phyloP scores from a whole-genome alignment of 1,140 invertebrate species.

The Brachionus calyciflorus region DNA sequence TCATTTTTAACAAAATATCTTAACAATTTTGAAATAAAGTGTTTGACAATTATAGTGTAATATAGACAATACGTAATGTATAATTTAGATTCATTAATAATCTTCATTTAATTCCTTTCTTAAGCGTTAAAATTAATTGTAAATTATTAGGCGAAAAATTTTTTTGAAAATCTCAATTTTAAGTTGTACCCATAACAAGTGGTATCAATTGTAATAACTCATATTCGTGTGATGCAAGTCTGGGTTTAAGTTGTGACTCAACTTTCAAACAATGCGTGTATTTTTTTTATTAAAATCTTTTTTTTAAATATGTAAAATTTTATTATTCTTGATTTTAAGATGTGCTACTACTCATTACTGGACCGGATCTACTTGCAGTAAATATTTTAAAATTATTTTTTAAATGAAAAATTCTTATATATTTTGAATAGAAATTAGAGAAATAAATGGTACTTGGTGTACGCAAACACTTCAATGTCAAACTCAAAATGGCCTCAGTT shows the following conservation, averaged over 20 bases:
- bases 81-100: no score
- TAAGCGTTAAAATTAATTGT: no score
- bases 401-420: neutral
- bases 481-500: constrained; percentile 16
- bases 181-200: neutral
- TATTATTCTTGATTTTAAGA: no score
- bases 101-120: no score
- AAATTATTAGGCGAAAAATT: no score
- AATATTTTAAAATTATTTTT: neutral
- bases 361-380: constrained; percentile 4
- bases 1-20: no score
- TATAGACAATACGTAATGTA: no score
- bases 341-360: constrained; percentile 15
- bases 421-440: neutral
- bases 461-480: constrained; percentile 26
- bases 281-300: no score
- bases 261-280: constrained; percentile 27
- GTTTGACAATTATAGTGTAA: no score
- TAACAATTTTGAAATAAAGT: no score
- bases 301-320: no score
- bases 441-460: constrained; percentile 36
- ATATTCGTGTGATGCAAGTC: neutral
- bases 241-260: constrained; percentile 11
- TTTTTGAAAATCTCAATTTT: no score
- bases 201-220: constrained; percentile 28